Evolutionary conservation across 2,888 invertebrate genomes (phyloP).

Genomic region (Apodemia zela): DNA sequence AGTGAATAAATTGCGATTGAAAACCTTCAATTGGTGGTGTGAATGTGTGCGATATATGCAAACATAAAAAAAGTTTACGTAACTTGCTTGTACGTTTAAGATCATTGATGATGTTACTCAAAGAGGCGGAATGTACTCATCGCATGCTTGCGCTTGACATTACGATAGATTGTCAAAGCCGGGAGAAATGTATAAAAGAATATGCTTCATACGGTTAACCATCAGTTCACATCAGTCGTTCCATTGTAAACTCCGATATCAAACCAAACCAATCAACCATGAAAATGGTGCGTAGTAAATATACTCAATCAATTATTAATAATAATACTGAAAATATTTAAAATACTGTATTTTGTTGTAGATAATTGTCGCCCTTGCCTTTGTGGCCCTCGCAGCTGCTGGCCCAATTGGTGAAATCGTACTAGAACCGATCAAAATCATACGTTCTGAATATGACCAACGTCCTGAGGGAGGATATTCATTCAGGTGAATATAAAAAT

Average conservation of each 20-base stretch:
- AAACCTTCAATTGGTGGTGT: constrained; percentile 42
- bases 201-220: constrained; percentile 45
- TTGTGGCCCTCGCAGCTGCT: constrained; percentile 54
- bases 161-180: constrained; percentile 55
- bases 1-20: constrained; percentile 48
- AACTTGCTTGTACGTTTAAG: constrained; percentile 38
- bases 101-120: constrained; percentile 57
- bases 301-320: background rate
- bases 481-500: constrained; percentile 42
- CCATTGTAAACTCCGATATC: constrained; percentile 52
- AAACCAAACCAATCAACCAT: constrained; percentile 55
- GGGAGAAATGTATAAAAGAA: constrained; percentile 72
- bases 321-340: constrained; percentile 9
- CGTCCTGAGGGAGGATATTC: constrained; percentile 51
- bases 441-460: constrained; percentile 45
- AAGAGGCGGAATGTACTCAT: constrained; percentile 58
- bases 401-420: constrained; percentile 40
- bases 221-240: constrained; percentile 74
- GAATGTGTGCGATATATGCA: constrained; percentile 36
- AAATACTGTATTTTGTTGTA: constrained; percentile 30
- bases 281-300: constrained; percentile 62
- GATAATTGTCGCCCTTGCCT: constrained; percentile 53
- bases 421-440: constrained; percentile 36
- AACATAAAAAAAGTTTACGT: constrained; percentile 29
- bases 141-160: constrained; percentile 60